phyloP scores from a whole-genome alignment of 2,888 invertebrate genomes.

The Agrilus mali region DNA sequence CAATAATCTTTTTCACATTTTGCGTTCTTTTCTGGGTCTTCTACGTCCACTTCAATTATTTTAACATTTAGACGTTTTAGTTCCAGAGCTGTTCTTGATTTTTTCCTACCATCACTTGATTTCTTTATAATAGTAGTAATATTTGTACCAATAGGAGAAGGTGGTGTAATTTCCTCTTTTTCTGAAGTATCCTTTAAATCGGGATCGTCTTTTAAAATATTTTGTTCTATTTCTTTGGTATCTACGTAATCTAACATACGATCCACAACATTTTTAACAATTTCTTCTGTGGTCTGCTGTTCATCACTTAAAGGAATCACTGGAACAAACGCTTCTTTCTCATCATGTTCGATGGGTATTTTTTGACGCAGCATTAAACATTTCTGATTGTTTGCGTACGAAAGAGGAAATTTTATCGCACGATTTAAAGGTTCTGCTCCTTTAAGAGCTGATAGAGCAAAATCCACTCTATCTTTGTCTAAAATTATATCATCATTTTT shows the following conservation, averaged over 20 bases:
- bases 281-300: constrained; percentile 21
- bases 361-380: constrained; percentile 37
- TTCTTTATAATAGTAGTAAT: not conserved
- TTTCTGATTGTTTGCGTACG: constrained; percentile 44
- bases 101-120: constrained; percentile 5
- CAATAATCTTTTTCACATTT: constrained; percentile 45
- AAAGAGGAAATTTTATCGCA: constrained; percentile 42
- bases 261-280: constrained; percentile 31
- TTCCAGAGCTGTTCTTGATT: constrained; percentile 30
- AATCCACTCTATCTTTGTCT: constrained; percentile 39
- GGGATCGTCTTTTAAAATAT: constrained; percentile 13
- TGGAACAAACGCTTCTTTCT: constrained; percentile 1
- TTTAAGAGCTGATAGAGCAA: constrained; percentile 41
- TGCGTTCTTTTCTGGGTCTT: constrained; percentile 22
- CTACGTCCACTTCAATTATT: constrained; percentile 40
- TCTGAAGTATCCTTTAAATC: constrained; percentile 18
- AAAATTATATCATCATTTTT: constrained; percentile 34
- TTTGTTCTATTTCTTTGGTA: constrained; percentile 28
- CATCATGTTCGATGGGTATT: constrained; percentile 1
- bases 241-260: constrained; percentile 14
- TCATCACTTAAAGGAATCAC: not conserved
- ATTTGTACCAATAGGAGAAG: constrained; percentile 4
- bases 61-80: constrained; percentile 52
- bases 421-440: constrained; percentile 22
- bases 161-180: not conserved